Evolutionary conservation across 2,113 vertebrate genomes (phyloP).

Genomic region (Phyllostomus discolor): DNA sequence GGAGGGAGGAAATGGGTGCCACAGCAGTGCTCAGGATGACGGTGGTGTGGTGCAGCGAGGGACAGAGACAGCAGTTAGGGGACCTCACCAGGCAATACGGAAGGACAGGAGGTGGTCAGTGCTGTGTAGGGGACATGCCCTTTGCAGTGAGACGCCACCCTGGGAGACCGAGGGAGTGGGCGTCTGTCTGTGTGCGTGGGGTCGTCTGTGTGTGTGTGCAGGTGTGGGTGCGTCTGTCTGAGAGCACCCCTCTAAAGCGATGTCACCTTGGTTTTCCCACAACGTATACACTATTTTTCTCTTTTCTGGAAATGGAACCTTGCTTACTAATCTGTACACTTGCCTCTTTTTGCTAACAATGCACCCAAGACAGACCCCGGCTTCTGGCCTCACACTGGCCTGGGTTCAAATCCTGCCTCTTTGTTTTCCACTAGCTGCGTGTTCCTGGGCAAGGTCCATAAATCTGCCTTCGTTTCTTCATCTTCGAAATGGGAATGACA

Average conservation of each 20-base stretch:
- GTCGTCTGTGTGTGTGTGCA: neutral
- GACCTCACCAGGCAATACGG: neutral
- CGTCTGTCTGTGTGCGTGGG: neutral
- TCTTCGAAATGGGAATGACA: neutral
- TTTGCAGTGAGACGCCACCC: neutral
- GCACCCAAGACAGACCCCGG: neutral
- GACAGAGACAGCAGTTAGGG: neutral
- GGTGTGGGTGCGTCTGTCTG: neutral
- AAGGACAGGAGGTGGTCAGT: neutral
- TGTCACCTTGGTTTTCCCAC: neutral
- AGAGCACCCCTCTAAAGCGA: accelerated
- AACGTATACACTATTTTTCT: neutral
- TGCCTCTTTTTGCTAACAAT: neutral
- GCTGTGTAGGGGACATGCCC: accelerated
- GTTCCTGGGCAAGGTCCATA: neutral
- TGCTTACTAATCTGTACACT: neutral
- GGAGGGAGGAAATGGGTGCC: neutral
- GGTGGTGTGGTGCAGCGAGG: neutral
- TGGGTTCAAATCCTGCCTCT: neutral
- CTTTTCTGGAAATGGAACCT: neutral
- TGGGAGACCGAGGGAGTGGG: neutral
- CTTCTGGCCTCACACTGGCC: neutral
- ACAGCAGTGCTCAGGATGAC: neutral
- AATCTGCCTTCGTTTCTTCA: neutral
- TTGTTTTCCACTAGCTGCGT: neutral